phyloP scores from a whole-genome alignment of 2,888 invertebrate species.

The Cenopis cana region DNA sequence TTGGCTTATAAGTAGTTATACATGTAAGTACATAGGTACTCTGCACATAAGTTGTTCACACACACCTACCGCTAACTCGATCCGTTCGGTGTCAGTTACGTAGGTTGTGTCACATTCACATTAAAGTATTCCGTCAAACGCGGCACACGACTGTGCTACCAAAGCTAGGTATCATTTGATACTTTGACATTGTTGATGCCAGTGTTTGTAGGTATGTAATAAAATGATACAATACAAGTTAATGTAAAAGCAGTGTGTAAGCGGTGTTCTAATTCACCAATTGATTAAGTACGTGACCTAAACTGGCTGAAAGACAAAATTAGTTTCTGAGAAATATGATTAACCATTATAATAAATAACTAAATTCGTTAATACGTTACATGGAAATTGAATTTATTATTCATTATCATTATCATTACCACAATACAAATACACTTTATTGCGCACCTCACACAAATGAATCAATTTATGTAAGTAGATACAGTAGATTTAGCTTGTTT shows the following conservation, averaged over 20 bases:
- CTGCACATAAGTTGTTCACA: conserved; percentile 1
- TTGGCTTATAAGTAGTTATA: conserved; percentile 3
- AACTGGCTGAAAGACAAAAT: neutral
- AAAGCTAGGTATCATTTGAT: neutral
- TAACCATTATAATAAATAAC: neutral
- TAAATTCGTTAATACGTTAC: neutral
- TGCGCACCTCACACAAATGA: too few species aligned
- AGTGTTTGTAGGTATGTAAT: neutral
- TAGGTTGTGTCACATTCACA: conserved; percentile 6
- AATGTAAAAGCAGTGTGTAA: too few species aligned
- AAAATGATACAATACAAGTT: neutral
- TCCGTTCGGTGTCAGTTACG: conserved; percentile 27
- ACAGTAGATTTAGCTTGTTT: neutral
- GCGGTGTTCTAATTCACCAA: neutral
- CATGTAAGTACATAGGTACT: neutral
- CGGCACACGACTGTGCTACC: conserved; percentile 4
- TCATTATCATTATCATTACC: too few species aligned
- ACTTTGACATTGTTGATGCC: neutral
- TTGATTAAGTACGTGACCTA: neutral
- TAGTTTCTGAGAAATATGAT: too few species aligned
- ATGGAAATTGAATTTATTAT: neutral
- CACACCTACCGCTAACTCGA: conserved; percentile 27
- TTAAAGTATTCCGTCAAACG: conserved; percentile 33
- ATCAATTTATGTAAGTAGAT: too few species aligned
- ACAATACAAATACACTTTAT: too few species aligned